Evolutionary conservation across 2,113 vertebrate species (phyloP).

Genomic region (Sclerurus mexicanus): DNA sequence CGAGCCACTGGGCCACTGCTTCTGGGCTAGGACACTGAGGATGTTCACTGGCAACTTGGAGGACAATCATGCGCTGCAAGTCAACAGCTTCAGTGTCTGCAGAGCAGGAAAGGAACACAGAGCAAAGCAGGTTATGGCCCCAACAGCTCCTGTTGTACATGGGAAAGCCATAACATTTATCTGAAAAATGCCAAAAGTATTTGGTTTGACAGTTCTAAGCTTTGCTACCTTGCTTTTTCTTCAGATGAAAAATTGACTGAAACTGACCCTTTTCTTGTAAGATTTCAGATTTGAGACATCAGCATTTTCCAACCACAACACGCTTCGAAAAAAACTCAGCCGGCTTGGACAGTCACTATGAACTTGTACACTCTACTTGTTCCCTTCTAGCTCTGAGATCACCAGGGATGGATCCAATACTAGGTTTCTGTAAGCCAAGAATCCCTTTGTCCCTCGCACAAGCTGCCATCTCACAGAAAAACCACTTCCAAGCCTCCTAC

Average conservation of each 20-base stretch:
- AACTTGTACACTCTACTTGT: not conserved
- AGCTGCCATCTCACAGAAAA: not conserved
- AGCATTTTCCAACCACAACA: slow-evolving; percentile 43
- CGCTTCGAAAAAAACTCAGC: not conserved
- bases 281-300: not conserved
- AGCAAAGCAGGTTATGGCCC: not conserved
- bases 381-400: slow-evolving; percentile 21
- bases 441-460: not conserved
- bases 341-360: not conserved
- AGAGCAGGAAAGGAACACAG: not conserved
- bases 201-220: not conserved
- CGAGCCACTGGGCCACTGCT: not conserved
- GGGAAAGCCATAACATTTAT: not conserved
- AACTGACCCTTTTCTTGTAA: not conserved
- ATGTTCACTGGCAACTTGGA: not conserved
- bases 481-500: not conserved
- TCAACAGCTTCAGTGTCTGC: not conserved
- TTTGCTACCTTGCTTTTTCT: not conserved
- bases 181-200: not conserved
- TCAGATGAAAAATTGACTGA: not conserved
- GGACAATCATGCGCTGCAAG: not conserved
- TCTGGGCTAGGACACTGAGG: not conserved
- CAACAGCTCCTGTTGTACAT: not conserved
- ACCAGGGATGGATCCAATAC: not conserved
- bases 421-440: not conserved